Evolutionary conservation across 2,797 vertebrate genomes (phyloP).

Genomic region (Remorina albescens): DNA sequence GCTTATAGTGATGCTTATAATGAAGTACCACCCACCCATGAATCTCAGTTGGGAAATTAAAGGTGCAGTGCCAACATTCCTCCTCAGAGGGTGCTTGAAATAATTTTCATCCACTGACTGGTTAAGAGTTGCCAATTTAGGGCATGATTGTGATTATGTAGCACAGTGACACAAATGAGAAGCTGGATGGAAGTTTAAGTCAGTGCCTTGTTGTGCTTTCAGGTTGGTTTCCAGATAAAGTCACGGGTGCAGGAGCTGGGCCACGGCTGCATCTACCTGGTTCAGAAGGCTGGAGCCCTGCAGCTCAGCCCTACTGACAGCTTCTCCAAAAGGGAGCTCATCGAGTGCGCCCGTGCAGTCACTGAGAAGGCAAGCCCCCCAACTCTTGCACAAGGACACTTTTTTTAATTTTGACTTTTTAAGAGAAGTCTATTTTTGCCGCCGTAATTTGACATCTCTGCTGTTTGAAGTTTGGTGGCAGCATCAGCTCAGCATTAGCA

Average conservation of each 20-base stretch:
- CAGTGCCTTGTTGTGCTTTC: constrained; percentile 48
- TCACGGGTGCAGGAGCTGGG: constrained; percentile 96
- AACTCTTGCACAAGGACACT: not conserved
- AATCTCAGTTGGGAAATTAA: constrained; percentile 81
- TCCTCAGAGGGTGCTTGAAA: constrained; percentile 67
- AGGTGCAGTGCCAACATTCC: constrained; percentile 73
- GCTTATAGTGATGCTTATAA: constrained; percentile 80
- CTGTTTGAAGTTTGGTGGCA: constrained; percentile 30
- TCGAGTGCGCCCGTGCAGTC: constrained; percentile 95
- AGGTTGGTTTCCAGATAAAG: constrained; percentile 97
- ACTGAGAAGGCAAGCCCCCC: constrained; percentile 94
- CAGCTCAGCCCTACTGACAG: constrained; percentile 96
- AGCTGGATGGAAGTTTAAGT: constrained; percentile 21
- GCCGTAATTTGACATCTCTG: constrained; percentile 32
- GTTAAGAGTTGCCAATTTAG: constrained; percentile 48
- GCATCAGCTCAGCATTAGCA: constrained; percentile 27
- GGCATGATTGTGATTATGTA: constrained; percentile 35
- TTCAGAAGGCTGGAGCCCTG: constrained; percentile 97
- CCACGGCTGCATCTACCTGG: constrained; percentile 97
- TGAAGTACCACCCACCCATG: constrained; percentile 84
- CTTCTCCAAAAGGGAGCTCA: constrained; percentile 96
- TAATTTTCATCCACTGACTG: constrained; percentile 45
- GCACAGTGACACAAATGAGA: constrained; percentile 40
- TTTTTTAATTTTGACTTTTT: constrained; percentile 5
- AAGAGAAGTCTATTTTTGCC: constrained; percentile 27